Percentiles rank a stretch among this genome's conserved stretches.
phyloP scores from a whole-genome alignment of 2,888 invertebrate genomes.

The Heliothis peltigera region DNA sequence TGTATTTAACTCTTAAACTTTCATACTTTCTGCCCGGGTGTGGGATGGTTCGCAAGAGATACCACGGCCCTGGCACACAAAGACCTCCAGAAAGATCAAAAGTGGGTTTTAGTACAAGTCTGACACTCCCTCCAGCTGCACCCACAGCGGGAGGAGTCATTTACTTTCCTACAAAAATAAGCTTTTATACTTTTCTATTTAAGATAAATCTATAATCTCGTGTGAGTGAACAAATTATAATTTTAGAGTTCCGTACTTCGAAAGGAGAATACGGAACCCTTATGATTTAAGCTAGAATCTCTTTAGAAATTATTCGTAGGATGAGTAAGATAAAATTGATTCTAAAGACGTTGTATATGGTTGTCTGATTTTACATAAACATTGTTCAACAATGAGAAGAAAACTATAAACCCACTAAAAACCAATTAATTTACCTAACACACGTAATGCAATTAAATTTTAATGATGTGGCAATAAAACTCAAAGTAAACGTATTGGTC shows the following conservation, averaged over 20 bases:
- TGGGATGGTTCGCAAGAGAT: too few species aligned
- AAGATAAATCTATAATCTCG: not conserved
- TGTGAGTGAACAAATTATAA: not conserved
- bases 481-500: constrained; percentile 13
- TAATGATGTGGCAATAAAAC: not conserved
- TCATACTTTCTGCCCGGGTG: too few species aligned
- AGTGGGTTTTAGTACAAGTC: too few species aligned
- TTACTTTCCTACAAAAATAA: too few species aligned
- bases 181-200: not conserved
- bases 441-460: not conserved
- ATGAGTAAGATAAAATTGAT: too few species aligned
- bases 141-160: too few species aligned
- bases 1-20: not conserved
- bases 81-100: too few species aligned
- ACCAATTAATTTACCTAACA: not conserved
- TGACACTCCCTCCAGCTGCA: too few species aligned
- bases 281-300: not conserved
- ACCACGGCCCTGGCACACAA: too few species aligned
- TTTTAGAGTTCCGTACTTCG: not conserved
- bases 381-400: not conserved
- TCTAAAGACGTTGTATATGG: too few species aligned
- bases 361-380: too few species aligned
- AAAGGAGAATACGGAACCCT: too few species aligned
- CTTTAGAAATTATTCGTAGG: not conserved
- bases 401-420: not conserved